phyloP scores from a whole-genome alignment of 2,888 invertebrate species.

The Pherbina coryleti region DNA sequence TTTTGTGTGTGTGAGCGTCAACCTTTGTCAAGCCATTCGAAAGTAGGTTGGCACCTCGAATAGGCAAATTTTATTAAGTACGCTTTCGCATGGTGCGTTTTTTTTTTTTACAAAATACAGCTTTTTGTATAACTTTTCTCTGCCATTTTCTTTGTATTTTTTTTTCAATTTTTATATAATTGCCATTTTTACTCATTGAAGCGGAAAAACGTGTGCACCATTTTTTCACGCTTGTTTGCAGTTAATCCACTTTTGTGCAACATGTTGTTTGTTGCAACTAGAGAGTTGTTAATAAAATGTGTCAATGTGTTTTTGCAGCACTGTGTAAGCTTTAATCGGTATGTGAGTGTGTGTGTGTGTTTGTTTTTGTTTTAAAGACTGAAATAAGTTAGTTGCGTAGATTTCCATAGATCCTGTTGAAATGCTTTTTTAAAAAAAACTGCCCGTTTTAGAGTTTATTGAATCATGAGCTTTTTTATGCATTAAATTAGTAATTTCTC shows the following conservation, averaged over 20 bases:
- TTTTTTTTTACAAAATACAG: background rate
- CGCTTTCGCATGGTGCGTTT: background rate
- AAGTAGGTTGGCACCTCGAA: background rate
- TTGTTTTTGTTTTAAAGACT: too few species aligned
- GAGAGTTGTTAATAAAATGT: background rate
- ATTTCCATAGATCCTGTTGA: too few species aligned
- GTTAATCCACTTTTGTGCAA: constrained; percentile 14
- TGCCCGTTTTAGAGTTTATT: too few species aligned
- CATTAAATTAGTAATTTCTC: too few species aligned
- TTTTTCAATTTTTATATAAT: background rate
- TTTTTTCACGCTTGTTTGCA: constrained; percentile 3
- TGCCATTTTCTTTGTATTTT: background rate
- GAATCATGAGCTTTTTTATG: too few species aligned
- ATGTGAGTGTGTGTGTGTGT: too few species aligned
- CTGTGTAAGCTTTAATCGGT: too few species aligned
- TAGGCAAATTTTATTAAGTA: background rate
- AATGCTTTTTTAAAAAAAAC: too few species aligned
- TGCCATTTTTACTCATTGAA: constrained; percentile 12
- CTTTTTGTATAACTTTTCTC: background rate
- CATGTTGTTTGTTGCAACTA: constrained; percentile 1
- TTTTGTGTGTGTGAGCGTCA: background rate
- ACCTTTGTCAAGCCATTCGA: background rate
- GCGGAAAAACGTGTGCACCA: constrained; percentile 18
- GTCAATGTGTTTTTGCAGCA: background rate
- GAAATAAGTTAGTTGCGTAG: too few species aligned